These are phyloP conservation scores for Drosophila fungiperda DNA, from an alignment of 2,888 invertebrate species.

Conservation along the genomic window DNA sequence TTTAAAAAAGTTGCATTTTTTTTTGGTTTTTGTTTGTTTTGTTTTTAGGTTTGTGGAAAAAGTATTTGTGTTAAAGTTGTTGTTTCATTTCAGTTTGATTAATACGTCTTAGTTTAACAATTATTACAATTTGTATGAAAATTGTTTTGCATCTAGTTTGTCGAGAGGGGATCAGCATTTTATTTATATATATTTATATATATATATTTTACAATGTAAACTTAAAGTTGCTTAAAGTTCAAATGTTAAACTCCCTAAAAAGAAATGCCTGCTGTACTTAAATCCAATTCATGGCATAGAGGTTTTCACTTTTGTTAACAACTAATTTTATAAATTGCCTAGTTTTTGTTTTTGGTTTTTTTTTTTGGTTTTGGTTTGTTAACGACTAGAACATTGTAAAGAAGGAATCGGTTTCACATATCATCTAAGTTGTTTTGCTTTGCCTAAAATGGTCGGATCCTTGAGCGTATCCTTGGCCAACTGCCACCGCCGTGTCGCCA, in stretches of 20 bases:
- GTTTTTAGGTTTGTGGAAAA: slow-evolving; percentile 63
- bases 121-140: slow-evolving; percentile 70
- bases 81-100: slow-evolving; percentile 67
- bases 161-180: not conserved
- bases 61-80: slow-evolving; percentile 66
- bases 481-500: slow-evolving; percentile 5
- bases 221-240: slow-evolving; percentile 27
- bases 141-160: slow-evolving; percentile 54
- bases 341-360: slow-evolving; percentile 57
- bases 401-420: slow-evolving; percentile 76
- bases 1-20: slow-evolving; percentile 71
- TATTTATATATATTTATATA: slow-evolving; percentile 4
- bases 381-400: slow-evolving; percentile 78
- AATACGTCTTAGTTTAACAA: slow-evolving; percentile 72
- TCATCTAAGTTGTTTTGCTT: slow-evolving; percentile 44
- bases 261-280: slow-evolving; percentile 50
- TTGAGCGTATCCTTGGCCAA: slow-evolving; percentile 2
- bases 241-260: slow-evolving; percentile 27
- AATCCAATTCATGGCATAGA: slow-evolving; percentile 15
- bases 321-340: slow-evolving; percentile 68
- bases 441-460: slow-evolving; percentile 15
- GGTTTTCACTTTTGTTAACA: slow-evolving; percentile 47
- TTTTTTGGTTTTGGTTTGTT: slow-evolving; percentile 65
- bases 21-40: slow-evolving; percentile 17
- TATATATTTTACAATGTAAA: slow-evolving; percentile 42